These are phyloP conservation scores for Cirrhinus mrigala DNA, from an alignment of 2,797 vertebrate genomes.

Conservation along the genomic window DNA sequence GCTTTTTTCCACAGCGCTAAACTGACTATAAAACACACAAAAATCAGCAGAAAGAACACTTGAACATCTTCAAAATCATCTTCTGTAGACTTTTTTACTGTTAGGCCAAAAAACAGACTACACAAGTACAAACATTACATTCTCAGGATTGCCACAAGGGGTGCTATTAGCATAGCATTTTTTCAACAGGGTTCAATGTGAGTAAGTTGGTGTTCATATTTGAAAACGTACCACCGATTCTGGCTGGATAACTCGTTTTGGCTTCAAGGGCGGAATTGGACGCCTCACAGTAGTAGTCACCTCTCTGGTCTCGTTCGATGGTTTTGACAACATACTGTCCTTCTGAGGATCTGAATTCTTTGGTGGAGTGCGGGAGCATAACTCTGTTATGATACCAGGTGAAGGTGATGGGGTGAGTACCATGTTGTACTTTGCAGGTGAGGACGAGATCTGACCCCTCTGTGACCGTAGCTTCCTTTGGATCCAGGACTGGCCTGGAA, in stretches of 20 bases:
- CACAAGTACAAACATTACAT: not conserved
- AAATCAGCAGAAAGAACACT: not conserved
- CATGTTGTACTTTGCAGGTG: constrained; percentile 70
- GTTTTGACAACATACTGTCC: constrained; percentile 52
- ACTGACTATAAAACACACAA: constrained; percentile 68
- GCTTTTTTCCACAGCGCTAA: constrained; percentile 78
- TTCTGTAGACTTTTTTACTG: not conserved
- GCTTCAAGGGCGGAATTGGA: constrained; percentile 66
- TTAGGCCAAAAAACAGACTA: not conserved
- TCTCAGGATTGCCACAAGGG: not conserved
- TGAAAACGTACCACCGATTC: constrained; percentile 68
- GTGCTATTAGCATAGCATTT: not conserved
- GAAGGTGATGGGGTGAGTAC: constrained; percentile 73
- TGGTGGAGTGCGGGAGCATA: not conserved
- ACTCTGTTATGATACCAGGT: constrained; percentile 63
- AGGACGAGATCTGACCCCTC: constrained; percentile 74
- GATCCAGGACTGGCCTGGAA: constrained; percentile 64
- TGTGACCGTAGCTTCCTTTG: constrained; percentile 47
- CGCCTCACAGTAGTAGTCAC: constrained; percentile 73
- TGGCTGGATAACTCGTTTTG: constrained; percentile 48
- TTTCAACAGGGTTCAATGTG: no score
- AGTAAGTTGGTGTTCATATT: not conserved
- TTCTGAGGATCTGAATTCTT: not conserved
- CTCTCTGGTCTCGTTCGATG: constrained; percentile 60
- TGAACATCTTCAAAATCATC: not conserved